Conservation (phyloP, 2,113 vertebrate genomes). For the Illadopsis cleaveri region DNA sequence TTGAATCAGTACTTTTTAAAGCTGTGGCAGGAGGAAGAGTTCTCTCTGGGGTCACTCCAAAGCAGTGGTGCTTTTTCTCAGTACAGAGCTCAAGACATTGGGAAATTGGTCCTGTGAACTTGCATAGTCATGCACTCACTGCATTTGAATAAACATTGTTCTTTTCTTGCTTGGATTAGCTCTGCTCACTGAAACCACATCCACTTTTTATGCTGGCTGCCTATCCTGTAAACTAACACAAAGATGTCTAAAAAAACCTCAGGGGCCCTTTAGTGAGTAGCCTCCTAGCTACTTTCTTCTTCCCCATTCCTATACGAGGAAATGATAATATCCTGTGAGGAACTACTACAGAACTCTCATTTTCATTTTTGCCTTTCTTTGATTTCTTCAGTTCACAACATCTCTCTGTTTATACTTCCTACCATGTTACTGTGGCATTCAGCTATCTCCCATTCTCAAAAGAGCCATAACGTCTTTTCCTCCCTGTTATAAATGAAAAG, state of each 20-base stretch:
- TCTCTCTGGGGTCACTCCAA: neutral
- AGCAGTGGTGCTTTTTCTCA: neutral
- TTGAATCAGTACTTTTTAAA: neutral
- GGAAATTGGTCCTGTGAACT: neutral
- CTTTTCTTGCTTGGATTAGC: neutral
- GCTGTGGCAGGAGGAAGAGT: neutral
- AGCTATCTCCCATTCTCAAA: neutral
- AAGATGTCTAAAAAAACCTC: neutral
- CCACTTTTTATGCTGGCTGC: neutral
- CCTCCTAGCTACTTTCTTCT: neutral
- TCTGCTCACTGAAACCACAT: constrained; percentile 31
- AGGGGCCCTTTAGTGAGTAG: neutral
- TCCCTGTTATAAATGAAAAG: too few species aligned
- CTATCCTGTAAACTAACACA: neutral
- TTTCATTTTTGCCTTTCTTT: neutral
- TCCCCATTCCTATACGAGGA: neutral
- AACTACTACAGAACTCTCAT: neutral
- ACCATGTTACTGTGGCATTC: too few species aligned
- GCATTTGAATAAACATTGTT: neutral
- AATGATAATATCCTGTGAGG: neutral
- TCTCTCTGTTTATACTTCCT: neutral
- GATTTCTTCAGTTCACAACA: neutral
- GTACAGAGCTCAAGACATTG: neutral
- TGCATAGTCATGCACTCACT: neutral
- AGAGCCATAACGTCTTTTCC: neutral